Evolutionary conservation across 2,113 vertebrate species (phyloP).

Genomic region (Condylura cristata): DNA sequence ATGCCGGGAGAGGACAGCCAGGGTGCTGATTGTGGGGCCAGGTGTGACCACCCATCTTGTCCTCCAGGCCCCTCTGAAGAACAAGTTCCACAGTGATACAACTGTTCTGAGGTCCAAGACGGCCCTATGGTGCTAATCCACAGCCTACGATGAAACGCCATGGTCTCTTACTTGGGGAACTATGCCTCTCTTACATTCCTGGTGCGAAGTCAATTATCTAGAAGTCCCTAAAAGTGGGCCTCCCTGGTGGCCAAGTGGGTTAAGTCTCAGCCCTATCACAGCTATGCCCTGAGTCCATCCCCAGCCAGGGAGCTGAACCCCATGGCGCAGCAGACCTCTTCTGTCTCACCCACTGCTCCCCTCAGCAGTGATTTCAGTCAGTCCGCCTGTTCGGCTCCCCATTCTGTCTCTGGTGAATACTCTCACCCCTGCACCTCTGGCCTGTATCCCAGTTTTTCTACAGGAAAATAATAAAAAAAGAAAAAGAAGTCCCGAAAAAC

Average conservation of each 20-base stretch:
- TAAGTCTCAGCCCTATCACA: too few relatives aligned
- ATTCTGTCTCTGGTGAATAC: too few relatives aligned
- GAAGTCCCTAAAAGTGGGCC: neutral
- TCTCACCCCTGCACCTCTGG: too few relatives aligned
- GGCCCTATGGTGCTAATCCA: rapidly evolving
- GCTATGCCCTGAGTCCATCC: too few relatives aligned
- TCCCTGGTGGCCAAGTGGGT: too few relatives aligned
- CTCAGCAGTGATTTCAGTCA: too few relatives aligned
- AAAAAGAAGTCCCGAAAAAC: neutral
- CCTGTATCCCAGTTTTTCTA: too few relatives aligned
- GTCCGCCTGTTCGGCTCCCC: too few relatives aligned
- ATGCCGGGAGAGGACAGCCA: neutral
- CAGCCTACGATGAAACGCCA: neutral
- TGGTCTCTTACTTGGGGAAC: rapidly evolving
- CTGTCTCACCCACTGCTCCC: too few relatives aligned
- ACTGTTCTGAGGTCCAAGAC: neutral
- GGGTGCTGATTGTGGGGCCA: rapidly evolving
- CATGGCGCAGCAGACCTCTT: too few relatives aligned
- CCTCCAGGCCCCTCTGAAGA: neutral
- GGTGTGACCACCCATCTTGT: rapidly evolving
- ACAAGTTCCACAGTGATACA: neutral
- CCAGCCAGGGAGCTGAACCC: too few relatives aligned
- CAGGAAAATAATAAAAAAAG: too few relatives aligned
- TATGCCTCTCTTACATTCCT: rapidly evolving
- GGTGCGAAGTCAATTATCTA: neutral